Conservation (phyloP, 2,797 vertebrate species). For the Apogon hyalosoma region DNA sequence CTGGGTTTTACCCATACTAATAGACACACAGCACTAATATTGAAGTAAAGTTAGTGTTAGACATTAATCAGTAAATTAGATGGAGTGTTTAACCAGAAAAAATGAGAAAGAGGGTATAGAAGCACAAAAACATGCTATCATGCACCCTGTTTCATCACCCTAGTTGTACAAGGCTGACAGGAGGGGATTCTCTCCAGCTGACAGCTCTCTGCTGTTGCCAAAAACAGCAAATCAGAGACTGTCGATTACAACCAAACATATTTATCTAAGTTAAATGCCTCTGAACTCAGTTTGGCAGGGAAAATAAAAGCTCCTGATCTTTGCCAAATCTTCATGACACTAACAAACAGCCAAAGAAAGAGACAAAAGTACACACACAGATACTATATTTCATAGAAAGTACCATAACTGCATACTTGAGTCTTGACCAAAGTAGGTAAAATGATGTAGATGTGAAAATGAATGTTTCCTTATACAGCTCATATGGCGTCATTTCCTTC, state of each 20-base stretch:
- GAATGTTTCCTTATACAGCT: conserved; percentile 9
- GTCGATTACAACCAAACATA: conserved; percentile 15
- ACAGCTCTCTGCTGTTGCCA: conserved; percentile 2
- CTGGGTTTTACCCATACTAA: no score
- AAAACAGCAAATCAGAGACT: conserved; percentile 6
- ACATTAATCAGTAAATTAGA: no score
- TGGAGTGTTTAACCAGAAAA: no score
- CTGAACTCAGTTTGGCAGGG: conserved; percentile 51
- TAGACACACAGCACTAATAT: no score
- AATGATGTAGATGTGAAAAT: conserved; percentile 35
- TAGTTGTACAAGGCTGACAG: background rate
- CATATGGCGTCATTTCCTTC: conserved; percentile 30
- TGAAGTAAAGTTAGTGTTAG: no score
- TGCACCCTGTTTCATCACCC: no score
- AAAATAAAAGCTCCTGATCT: conserved; percentile 36
- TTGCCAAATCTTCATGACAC: conserved; percentile 29
- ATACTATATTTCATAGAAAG: background rate
- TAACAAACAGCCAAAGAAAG: background rate
- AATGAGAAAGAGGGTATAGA: no score
- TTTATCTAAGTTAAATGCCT: conserved; percentile 34
- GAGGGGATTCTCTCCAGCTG: background rate
- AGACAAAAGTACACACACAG: background rate
- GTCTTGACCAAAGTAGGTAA: conserved; percentile 8
- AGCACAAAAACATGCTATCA: no score
- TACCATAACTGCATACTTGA: conserved; percentile 2